Evolutionary conservation across 2,888 invertebrate genomes (phyloP).

Genomic region (Tipula confusa): DNA sequence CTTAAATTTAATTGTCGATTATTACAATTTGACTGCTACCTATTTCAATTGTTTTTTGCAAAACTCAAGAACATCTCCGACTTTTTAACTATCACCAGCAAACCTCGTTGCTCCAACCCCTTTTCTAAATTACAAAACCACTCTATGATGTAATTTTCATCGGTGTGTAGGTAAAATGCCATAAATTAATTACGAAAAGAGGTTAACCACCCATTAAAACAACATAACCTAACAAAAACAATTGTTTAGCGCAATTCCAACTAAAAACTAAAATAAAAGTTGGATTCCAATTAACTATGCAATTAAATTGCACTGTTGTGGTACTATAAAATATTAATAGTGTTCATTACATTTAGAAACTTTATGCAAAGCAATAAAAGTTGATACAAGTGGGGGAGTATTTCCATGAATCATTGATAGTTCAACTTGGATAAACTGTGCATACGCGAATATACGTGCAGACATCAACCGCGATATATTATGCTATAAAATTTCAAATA

Average conservation of each 20-base stretch:
- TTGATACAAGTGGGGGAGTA: neutral
- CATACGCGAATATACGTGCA: neutral
- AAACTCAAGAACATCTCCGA: too few relatives aligned
- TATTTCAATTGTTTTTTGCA: too few relatives aligned
- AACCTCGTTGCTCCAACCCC: too few relatives aligned
- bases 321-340: neutral
- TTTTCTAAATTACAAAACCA: too few relatives aligned
- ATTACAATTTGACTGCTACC: too few relatives aligned
- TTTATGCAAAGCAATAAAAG: neutral
- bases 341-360: neutral
- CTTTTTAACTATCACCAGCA: too few relatives aligned
- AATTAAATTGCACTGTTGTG: neutral
- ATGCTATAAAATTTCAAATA: too few relatives aligned
- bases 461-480: neutral
- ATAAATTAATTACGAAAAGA: too few relatives aligned
- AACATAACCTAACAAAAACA: neutral
- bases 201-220: neutral
- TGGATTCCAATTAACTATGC: neutral
- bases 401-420: neutral
- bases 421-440: neutral
- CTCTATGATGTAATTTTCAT: too few relatives aligned
- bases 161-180: too few relatives aligned
- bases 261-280: neutral
- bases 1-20: too few relatives aligned
- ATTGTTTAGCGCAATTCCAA: neutral